Conservation (phyloP, 2,797 vertebrate species). For the Phrynocephalus guinanensis region DNA sequence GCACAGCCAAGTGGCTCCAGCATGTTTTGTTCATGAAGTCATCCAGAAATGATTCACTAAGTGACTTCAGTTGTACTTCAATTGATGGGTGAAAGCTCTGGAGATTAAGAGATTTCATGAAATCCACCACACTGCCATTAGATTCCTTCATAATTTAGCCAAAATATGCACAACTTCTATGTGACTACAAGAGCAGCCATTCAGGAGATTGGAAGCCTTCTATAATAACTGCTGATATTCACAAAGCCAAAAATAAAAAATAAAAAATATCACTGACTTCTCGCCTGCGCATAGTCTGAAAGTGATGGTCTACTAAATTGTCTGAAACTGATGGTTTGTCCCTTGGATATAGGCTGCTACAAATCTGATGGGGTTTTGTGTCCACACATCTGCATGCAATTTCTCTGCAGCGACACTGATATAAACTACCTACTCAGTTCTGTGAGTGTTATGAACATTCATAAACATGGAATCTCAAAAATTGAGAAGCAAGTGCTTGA, state of each 20-base stretch:
- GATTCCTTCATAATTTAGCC: neutral
- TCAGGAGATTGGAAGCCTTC: neutral
- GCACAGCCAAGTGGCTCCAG: neutral
- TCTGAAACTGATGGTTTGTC: neutral
- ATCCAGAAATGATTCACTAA: neutral
- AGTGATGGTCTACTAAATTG: neutral
- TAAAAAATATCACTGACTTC: neutral
- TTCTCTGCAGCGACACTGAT: neutral
- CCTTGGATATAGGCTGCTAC: neutral
- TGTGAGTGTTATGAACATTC: slow-evolving; percentile 14
- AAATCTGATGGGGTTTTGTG: neutral
- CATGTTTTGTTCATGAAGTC: neutral
- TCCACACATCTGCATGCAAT: neutral
- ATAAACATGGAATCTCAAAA: neutral
- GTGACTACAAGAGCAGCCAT: neutral
- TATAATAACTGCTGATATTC: neutral
- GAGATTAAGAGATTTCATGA: neutral
- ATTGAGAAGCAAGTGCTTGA: slow-evolving; percentile 3
- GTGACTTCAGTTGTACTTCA: neutral
- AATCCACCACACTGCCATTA: neutral
- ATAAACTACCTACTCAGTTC: slow-evolving; percentile 19
- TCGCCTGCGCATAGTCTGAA: neutral
- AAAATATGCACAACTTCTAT: neutral
- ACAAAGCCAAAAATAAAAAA: neutral
- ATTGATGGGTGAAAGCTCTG: neutral